Percentiles rank a stretch among this genome's conserved stretches.
These are phyloP conservation scores for Stegodyphus dumicola DNA, from an alignment of 1,140 invertebrate genomes.

Conservation along the genomic window DNA sequence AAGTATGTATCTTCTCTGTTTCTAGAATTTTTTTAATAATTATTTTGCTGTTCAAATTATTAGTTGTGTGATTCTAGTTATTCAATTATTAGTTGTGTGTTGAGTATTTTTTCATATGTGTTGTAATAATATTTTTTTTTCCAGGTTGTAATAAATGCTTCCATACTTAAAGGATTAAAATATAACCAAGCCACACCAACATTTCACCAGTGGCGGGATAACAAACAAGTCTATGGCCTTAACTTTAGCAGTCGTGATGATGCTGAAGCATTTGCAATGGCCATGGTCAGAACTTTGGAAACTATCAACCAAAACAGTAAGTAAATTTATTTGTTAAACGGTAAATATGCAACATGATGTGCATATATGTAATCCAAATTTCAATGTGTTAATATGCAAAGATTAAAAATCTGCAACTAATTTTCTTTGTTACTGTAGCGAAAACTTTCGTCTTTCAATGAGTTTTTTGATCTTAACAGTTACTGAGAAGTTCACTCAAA, in stretches of 20 bases:
- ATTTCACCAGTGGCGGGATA: slow-evolving; percentile 97
- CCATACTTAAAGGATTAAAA: slow-evolving; percentile 94
- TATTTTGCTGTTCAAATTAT: neutral
- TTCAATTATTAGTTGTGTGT: neutral
- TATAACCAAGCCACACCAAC: slow-evolving; percentile 98
- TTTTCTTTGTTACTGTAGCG: too few relatives aligned
- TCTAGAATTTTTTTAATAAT: slow-evolving; percentile 12
- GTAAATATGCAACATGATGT: neutral
- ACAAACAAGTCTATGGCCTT: slow-evolving; percentile 95
- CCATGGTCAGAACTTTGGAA: slow-evolving; percentile 73
- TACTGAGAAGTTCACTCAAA: too few relatives aligned
- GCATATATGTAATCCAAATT: too few relatives aligned
- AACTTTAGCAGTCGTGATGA: slow-evolving; percentile 98
- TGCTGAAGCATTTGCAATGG: slow-evolving; percentile 89
- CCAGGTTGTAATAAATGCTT: slow-evolving; percentile 97
- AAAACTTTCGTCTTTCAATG: too few relatives aligned
- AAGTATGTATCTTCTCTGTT: slow-evolving; percentile 73
- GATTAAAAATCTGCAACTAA: too few relatives aligned
- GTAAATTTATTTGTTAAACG: slow-evolving; percentile 4
- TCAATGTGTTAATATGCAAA: too few relatives aligned
- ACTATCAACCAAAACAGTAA: slow-evolving; percentile 66
- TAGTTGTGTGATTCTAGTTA: neutral
- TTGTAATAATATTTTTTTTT: slow-evolving; percentile 62
- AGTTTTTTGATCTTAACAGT: too few relatives aligned
- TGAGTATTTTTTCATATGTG: too few relatives aligned